Evolutionary conservation across 2,888 invertebrate species (phyloP).

Genomic region (Conus canariensis): DNA sequence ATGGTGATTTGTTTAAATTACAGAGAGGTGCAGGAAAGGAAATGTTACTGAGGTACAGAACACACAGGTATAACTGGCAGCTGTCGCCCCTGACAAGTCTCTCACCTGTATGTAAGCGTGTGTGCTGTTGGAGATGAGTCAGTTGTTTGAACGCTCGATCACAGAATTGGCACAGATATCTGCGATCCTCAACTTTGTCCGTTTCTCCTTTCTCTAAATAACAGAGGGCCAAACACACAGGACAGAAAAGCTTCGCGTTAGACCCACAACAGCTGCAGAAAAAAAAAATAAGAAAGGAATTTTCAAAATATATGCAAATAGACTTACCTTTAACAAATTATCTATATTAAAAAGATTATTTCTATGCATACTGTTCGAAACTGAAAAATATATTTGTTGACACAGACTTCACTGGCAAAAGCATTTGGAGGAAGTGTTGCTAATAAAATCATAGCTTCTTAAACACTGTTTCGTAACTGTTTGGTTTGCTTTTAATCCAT

Average conservation of each 20-base stretch:
- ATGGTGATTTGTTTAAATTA: too few species aligned
- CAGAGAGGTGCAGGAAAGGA: too few species aligned
- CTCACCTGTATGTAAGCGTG: slow-evolving; percentile 96
- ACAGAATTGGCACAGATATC: slow-evolving; percentile 98
- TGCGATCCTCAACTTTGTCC: slow-evolving; percentile 82
- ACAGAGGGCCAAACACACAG: slow-evolving; percentile 16
- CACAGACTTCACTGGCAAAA: too few species aligned
- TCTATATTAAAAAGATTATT: too few species aligned
- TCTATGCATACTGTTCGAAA: too few species aligned
- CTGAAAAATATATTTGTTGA: too few species aligned
- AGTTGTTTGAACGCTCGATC: slow-evolving; percentile 97
- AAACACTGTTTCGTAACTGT: too few species aligned
- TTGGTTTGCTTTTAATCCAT: too few species aligned
- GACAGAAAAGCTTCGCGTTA: not conserved
- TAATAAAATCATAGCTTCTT: too few species aligned
- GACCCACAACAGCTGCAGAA: not conserved
- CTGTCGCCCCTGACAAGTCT: slow-evolving; percentile 43
- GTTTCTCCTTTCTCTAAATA: slow-evolving; percentile 33
- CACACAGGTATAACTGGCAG: not conserved
- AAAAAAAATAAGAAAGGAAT: not conserved
- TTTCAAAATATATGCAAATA: too few species aligned
- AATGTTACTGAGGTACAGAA: not conserved
- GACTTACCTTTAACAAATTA: too few species aligned
- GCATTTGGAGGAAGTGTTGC: too few species aligned
- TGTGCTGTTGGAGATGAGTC: slow-evolving; percentile 97